Evolutionary conservation across 2,888 invertebrate genomes (phyloP), one percentile per base, ranked within the genome.

Genomic region (Gymnosoma rotundatum): DNA sequence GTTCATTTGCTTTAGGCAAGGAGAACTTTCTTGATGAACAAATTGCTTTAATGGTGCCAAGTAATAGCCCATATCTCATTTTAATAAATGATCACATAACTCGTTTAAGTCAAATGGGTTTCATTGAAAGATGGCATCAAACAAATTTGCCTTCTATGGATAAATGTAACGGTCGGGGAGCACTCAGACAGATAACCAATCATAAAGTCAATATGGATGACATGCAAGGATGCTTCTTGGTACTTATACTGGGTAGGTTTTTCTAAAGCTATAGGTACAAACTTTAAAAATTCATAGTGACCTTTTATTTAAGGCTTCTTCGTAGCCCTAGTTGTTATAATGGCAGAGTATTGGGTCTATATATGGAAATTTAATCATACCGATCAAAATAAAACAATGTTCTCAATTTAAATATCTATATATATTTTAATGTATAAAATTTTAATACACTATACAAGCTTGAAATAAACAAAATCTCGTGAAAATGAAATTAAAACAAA

Each of bases 211-310:
- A 97, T 90, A 93, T 98, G 87, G 94, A 95, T 70, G 98, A 98
- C 89, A 98, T 98, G 97, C 97, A 98, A 91, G 98, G 98, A 14
- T 97, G 97, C 36, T 98, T 98, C 92, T 95, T 97, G 88, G 95
- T 98, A 0, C 93, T 98, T 4, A 93, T 97, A 73, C 92, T 97
- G 73, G 97, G 97, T 96, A 93, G 90, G 54, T 56, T 52, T 20
- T 38, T 5, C 10, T 32, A 25, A 52, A 52, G 8, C 8, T n/a
- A n/a, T n/a, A n/a, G n/a, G n/a, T 7, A 18, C 50, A 5, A 18
- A 8, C n/a, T 5, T 18, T 50, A 50, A 18, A 18, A 18, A n/a
- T n/a, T 7, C 32, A 18, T 32, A 16, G 36, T 12, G 42, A 36
- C 58, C 50, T 52, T 52, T 45, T 81, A 64, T 80, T 79, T 1